A percentile compares a stretch with the other conserved stretches of the same genome.
These are phyloP conservation scores for Agriopis marginaria DNA, from an alignment of 2,888 invertebrate genomes.

Conservation along the genomic window DNA sequence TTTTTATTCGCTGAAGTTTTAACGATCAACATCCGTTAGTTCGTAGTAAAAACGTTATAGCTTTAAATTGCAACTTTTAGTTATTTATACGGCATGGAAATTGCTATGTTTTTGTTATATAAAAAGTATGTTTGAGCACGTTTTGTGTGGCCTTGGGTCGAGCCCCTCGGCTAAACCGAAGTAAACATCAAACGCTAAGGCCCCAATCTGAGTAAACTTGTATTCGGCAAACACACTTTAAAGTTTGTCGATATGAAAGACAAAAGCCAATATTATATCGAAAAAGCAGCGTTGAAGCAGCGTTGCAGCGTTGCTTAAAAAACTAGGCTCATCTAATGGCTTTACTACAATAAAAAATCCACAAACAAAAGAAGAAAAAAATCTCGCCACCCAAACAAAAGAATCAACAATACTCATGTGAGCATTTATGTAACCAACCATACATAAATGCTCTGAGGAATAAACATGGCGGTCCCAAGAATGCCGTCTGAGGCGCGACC, in stretches of 20 bases:
- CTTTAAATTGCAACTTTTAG: constrained; percentile 35
- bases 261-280: constrained; percentile 29
- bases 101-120: constrained; percentile 36
- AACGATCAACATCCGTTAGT: constrained; percentile 37
- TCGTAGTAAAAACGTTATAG: constrained; percentile 37
- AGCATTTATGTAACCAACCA: constrained; percentile 4
- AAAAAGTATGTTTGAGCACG: constrained; percentile 37
- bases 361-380: constrained; percentile 8
- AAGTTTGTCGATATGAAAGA: constrained; percentile 30
- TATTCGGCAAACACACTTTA: constrained; percentile 22
- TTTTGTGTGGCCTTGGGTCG: constrained; percentile 40
- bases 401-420: constrained; percentile 15
- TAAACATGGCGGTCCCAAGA: constrained; percentile 48
- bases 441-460: constrained; percentile 33
- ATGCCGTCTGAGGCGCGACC: constrained; percentile 67
- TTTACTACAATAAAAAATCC: no score
- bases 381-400: constrained; percentile 25
- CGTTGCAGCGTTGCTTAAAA: not conserved
- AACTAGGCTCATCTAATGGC: not conserved
- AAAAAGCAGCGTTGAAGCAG: constrained; percentile 19
- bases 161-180: constrained; percentile 34
- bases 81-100: constrained; percentile 34
- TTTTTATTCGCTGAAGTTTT: constrained; percentile 30
- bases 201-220: constrained; percentile 29
- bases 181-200: constrained; percentile 36